Evolutionary conservation across 2,113 vertebrate species (phyloP).

Genomic region (Ammodytes dubius): DNA sequence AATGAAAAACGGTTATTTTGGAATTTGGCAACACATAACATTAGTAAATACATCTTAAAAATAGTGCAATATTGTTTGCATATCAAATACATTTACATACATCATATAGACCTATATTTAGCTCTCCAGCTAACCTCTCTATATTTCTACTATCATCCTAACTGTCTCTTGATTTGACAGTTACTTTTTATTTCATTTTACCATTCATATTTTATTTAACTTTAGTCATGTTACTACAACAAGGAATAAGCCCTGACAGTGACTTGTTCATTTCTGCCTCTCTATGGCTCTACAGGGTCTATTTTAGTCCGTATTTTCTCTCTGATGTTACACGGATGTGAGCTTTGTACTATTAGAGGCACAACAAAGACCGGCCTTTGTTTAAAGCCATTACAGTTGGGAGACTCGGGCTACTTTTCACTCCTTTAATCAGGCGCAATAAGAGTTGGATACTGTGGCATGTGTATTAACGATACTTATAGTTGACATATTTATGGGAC

Average conservation of each 20-base stretch:
- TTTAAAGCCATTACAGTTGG: neutral
- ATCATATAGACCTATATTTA: neutral
- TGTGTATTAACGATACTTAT: neutral
- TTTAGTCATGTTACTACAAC: neutral
- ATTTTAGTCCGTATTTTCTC: constrained; percentile 5
- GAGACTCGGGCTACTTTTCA: neutral
- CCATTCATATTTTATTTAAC: constrained; percentile 10
- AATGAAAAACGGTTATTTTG: neutral
- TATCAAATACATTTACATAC: too few relatives aligned
- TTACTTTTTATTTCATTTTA: neutral
- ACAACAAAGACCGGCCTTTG: constrained; percentile 22
- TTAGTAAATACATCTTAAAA: neutral
- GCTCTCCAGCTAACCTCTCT: neutral
- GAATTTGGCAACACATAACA: neutral
- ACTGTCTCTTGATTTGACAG: neutral
- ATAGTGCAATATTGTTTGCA: too few relatives aligned
- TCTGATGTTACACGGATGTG: constrained; percentile 1
- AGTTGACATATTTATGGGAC: neutral
- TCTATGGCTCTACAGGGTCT: neutral
- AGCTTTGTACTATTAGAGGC: neutral
- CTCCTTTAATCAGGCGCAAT: constrained; percentile 5
- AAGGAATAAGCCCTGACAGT: constrained; percentile 11
- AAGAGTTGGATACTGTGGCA: neutral
- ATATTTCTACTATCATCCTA: neutral
- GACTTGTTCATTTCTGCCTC: neutral